Evolutionary conservation across 2,888 invertebrate genomes (phyloP).

Genomic region (Aelia acuminata): DNA sequence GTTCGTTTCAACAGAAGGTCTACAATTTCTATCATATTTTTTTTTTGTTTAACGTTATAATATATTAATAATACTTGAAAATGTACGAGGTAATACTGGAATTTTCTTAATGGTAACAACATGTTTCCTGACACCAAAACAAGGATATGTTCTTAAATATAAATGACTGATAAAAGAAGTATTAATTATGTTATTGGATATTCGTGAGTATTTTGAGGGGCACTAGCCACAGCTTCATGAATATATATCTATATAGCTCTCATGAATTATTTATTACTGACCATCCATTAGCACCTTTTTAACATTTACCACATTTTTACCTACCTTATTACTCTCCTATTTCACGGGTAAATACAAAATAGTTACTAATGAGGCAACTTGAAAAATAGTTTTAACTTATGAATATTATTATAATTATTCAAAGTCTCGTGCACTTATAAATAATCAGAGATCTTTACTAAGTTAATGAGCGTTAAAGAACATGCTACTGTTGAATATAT

Average conservation of each 20-base stretch:
- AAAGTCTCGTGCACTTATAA: background rate
- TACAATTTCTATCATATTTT: too few species aligned
- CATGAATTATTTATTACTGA: background rate
- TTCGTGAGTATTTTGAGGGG: background rate
- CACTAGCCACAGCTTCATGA: background rate
- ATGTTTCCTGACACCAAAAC: too few species aligned
- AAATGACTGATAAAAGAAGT: background rate
- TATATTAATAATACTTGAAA: too few species aligned
- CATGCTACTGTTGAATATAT: background rate
- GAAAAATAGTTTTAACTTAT: background rate
- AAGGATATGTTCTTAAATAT: background rate
- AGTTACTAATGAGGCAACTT: background rate
- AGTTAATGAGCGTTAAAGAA: background rate
- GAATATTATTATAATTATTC: background rate
- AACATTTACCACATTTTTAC: background rate
- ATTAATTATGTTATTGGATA: background rate
- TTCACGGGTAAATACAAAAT: background rate
- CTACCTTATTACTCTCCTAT: background rate
- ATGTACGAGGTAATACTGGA: too few species aligned
- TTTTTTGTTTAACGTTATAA: too few species aligned
- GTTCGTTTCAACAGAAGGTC: too few species aligned
- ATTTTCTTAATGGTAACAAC: too few species aligned
- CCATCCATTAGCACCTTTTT: constrained; percentile 8
- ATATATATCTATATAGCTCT: background rate
- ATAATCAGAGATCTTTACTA: background rate